A percentile compares a stretch with the other conserved stretches of the same genome.
Evolutionary conservation across 2,888 invertebrate species (phyloP).

Genomic region (Anthrax anthrax): DNA sequence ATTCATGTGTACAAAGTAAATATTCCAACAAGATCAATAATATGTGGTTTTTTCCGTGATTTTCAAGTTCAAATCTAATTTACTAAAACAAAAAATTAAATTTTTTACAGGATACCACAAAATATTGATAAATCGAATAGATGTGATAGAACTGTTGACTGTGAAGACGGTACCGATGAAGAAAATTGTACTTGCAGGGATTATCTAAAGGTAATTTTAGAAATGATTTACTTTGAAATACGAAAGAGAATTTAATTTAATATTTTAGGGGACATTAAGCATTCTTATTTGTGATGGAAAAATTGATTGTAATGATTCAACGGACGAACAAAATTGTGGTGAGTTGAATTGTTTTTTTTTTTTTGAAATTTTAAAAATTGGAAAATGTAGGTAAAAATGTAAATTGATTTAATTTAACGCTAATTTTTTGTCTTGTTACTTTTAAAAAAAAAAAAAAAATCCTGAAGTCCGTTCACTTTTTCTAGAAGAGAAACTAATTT

Average conservation of each 20-base stretch:
- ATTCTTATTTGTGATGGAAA: constrained; percentile 58
- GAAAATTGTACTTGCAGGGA: constrained; percentile 56
- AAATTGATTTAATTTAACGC: too few relatives aligned
- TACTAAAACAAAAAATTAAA: not conserved
- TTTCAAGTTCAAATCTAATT: too few relatives aligned
- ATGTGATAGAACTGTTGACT: constrained; percentile 57
- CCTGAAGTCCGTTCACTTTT: too few relatives aligned
- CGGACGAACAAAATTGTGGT: constrained; percentile 63
- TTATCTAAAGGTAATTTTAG: constrained; percentile 36
- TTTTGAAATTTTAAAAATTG: too few relatives aligned
- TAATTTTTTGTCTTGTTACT: too few relatives aligned
- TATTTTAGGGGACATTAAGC: constrained; percentile 22
- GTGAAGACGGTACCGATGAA: constrained; percentile 75
- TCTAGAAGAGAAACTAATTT: too few relatives aligned
- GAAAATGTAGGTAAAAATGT: too few relatives aligned
- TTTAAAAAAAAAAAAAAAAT: too few relatives aligned
- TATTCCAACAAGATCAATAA: too few relatives aligned
- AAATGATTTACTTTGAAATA: not conserved
- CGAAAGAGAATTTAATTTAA: not conserved
- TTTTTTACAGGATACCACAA: constrained; percentile 46
- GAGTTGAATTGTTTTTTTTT: constrained; percentile 19
- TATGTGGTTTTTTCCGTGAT: too few relatives aligned
- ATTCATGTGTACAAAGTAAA: constrained; percentile 8
- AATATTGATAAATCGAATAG: constrained; percentile 41
- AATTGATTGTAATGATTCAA: constrained; percentile 56